Conservation (phyloP, 1,140 invertebrate species). For the Bombus fervidus region DNA sequence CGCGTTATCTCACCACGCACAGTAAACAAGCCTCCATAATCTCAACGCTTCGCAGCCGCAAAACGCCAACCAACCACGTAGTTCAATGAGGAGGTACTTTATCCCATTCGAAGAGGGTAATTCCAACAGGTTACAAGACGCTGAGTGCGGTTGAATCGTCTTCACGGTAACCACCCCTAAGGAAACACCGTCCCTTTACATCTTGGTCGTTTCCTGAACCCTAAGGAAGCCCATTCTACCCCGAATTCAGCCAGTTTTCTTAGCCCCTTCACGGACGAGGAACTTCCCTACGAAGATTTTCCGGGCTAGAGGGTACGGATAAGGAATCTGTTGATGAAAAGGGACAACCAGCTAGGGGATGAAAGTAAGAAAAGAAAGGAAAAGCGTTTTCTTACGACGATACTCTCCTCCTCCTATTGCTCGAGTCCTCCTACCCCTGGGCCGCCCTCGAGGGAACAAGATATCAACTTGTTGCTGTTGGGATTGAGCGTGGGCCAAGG, state of each 20-base stretch:
- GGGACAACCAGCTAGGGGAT: conserved; percentile 34
- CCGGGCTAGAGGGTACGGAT: conserved; percentile 66
- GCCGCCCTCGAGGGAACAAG: conserved; percentile 67
- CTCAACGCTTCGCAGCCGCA: neutral
- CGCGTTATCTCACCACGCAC: no score
- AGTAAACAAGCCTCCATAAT: neutral
- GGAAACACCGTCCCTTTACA: conserved; percentile 59
- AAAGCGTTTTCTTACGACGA: conserved; percentile 67
- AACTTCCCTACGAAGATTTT: conserved; percentile 78
- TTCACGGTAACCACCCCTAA: conserved; percentile 51
- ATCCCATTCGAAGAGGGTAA: conserved; percentile 58
- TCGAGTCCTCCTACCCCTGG: conserved; percentile 34
- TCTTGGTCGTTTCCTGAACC: conserved; percentile 59
- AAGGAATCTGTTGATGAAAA: conserved; percentile 73
- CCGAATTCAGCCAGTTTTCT: conserved; percentile 72
- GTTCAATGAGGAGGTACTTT: conserved; percentile 76
- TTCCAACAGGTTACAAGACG: conserved; percentile 78
- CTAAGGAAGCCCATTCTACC: conserved; percentile 52
- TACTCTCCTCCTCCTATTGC: neutral
- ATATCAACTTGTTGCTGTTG: conserved; percentile 77
- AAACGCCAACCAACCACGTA: neutral
- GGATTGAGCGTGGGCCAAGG: conserved; percentile 69
- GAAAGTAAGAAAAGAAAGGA: conserved; percentile 52
- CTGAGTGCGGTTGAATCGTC: conserved; percentile 53
- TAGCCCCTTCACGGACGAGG: conserved; percentile 67